phyloP scores from a whole-genome alignment of 2,888 invertebrate species.

The Timandra comae region DNA sequence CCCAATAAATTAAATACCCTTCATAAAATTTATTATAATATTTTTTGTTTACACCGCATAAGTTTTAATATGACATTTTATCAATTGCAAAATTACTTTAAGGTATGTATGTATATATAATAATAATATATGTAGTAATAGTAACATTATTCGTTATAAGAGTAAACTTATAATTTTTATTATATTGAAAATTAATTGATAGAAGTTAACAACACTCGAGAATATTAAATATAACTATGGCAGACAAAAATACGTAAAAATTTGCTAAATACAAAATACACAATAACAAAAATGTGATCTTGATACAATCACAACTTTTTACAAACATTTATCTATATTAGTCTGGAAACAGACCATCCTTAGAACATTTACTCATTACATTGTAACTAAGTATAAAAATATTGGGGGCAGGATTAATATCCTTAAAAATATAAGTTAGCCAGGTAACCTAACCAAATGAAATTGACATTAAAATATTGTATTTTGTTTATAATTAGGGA shows the following conservation, averaged over 20 bases:
- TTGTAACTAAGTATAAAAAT: neutral
- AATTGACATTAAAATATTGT: neutral
- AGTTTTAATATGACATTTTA: slow-evolving; percentile 12
- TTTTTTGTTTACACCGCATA: slow-evolving; percentile 20
- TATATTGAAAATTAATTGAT: neutral
- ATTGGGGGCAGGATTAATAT: neutral
- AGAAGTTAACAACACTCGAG: neutral
- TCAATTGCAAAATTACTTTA: slow-evolving; percentile 10
- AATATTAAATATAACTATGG: neutral
- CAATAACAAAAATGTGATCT: slow-evolving; percentile 1
- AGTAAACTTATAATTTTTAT: neutral
- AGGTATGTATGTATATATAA: neutral
- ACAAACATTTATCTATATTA: slow-evolving; percentile 1
- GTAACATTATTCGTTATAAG: neutral
- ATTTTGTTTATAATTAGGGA: neutral
- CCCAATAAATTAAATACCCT: slow-evolving; percentile 7
- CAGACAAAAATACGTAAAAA: slow-evolving; percentile 1
- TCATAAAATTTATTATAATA: slow-evolving; percentile 19
- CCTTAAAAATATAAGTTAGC: neutral
- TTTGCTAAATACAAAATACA: slow-evolving; percentile 6
- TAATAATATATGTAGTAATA: neutral
- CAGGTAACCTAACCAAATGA: neutral
- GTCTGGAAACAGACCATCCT: neutral
- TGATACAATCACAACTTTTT: neutral
- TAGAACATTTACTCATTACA: neutral